Conservation (phyloP, 2,797 vertebrate genomes). For the Gila robusta region DNA sequence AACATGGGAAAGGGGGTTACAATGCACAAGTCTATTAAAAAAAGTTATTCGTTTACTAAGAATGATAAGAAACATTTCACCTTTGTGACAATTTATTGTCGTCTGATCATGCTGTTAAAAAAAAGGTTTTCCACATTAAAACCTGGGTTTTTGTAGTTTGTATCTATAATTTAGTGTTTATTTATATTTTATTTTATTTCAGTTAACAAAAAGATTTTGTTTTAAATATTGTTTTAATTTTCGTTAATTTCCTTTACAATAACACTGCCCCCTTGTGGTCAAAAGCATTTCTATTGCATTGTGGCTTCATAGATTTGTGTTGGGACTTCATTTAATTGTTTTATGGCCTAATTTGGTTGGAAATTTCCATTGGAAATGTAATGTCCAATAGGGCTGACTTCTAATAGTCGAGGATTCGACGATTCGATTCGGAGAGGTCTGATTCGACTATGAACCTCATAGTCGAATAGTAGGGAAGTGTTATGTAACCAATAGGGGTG, state of each 20-base stretch:
- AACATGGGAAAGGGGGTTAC: background rate
- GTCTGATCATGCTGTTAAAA: no score
- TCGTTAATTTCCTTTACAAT: background rate
- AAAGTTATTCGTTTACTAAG: background rate
- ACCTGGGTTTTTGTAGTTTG: background rate
- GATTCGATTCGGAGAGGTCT: no score
- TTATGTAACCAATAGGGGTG: no score
- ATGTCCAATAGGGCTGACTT: background rate
- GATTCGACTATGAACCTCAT: no score
- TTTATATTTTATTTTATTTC: background rate
- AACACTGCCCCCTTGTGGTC: background rate
- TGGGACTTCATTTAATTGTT: background rate
- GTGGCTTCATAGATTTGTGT: background rate
- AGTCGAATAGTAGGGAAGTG: no score
- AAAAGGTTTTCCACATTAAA: background rate
- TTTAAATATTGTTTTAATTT: background rate
- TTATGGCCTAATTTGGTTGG: background rate
- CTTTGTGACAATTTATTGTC: background rate
- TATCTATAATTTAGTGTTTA: background rate
- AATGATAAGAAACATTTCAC: background rate
- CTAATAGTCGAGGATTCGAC: no score
- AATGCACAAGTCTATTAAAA: background rate
- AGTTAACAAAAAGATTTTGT: background rate
- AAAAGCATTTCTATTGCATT: background rate
- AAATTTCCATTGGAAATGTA: background rate